Percentiles rank a stretch among this genome's conserved stretches.
Evolutionary conservation across 2,797 vertebrate species (phyloP).

Genomic region (Carcharodon carcharias): DNA sequence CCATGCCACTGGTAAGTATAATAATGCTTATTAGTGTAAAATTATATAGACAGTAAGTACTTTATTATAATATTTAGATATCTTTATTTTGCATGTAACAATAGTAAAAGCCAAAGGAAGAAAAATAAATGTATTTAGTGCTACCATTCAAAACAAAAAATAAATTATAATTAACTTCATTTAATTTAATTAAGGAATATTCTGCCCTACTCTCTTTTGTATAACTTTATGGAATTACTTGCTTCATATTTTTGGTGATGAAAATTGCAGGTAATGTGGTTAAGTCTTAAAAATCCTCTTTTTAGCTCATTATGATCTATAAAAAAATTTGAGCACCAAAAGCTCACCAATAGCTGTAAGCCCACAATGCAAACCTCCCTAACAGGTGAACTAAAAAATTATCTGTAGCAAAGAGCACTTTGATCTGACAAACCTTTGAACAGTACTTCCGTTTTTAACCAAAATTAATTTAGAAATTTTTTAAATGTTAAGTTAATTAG

Average conservation of each 20-base stretch:
- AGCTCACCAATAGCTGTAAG: neutral
- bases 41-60: neutral
- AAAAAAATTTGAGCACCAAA: neutral
- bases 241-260: neutral
- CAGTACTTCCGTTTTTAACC: neutral
- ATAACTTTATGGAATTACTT: neutral
- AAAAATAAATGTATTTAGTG: neutral
- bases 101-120: neutral
- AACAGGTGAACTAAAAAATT: neutral
- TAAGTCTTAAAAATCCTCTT: neutral
- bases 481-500: neutral
- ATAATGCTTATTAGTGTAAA: neutral
- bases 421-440: neutral
- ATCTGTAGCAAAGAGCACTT: neutral
- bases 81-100: neutral
- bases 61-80: neutral
- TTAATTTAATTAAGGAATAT: neutral
- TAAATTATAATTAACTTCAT: neutral
- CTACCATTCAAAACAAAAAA: neutral
- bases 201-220: neutral
- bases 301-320: neutral
- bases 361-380: neutral
- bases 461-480: neutral
- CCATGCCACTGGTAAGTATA: neutral
- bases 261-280: neutral